Conservation (phyloP, 2,888 invertebrate species). For the Drosophila picticornis region DNA sequence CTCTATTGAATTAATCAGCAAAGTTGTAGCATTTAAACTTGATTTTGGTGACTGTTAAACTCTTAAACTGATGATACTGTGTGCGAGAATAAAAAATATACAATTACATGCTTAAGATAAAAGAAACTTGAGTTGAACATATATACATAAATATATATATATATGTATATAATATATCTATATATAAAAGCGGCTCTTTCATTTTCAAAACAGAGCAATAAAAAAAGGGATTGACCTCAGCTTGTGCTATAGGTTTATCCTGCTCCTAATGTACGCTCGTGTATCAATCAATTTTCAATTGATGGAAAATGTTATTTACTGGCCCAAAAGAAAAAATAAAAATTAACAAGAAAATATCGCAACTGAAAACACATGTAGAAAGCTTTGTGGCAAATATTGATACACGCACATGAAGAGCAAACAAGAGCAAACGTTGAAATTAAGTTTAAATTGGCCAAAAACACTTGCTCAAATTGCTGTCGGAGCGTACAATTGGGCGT, state of each 20-base stretch:
- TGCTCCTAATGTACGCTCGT: slow-evolving; percentile 31
- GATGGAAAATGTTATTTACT: slow-evolving; percentile 76
- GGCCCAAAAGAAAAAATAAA: slow-evolving; percentile 31
- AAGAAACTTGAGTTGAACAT: background rate
- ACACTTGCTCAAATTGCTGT: slow-evolving; percentile 37
- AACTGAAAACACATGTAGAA: slow-evolving; percentile 13
- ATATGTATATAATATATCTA: too few species aligned
- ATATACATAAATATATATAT: background rate
- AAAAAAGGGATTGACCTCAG: slow-evolving; percentile 12
- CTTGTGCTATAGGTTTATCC: background rate
- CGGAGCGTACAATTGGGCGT: slow-evolving; percentile 57
- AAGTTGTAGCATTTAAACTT: background rate
- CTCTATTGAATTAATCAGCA: background rate
- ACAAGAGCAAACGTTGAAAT: slow-evolving; percentile 49
- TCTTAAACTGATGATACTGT: background rate
- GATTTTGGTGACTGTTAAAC: background rate
- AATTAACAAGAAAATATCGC: slow-evolving; percentile 23
- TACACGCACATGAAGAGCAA: slow-evolving; percentile 33
- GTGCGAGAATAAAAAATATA: background rate
- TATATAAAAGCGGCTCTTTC: background rate
- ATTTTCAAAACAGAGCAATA: background rate
- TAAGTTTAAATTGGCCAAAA: slow-evolving; percentile 47
- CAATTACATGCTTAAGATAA: background rate
- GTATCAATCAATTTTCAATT: slow-evolving; percentile 81
- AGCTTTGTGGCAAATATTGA: slow-evolving; percentile 60